These are phyloP conservation scores for Phenganax subtilis DNA, from an alignment of 92 coral and sea anemone genomes.

Conservation along the genomic window DNA sequence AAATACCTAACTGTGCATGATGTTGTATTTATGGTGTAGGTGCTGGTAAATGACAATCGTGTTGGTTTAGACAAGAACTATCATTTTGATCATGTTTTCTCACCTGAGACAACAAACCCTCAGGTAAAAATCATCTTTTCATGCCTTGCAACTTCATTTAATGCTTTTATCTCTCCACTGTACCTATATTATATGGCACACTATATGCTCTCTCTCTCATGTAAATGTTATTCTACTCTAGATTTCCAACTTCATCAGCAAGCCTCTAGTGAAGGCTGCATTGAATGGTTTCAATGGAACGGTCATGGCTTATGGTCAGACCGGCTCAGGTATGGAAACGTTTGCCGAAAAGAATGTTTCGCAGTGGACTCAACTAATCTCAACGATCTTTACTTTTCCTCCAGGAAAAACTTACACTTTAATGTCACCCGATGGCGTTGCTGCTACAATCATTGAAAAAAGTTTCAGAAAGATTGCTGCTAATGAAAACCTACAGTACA, in stretches of 20 bases:
- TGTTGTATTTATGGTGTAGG: slow-evolving; percentile 47
- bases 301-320: slow-evolving; percentile 96
- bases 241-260: slow-evolving; percentile 79
- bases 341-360: too few relatives aligned
- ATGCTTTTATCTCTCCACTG: too few relatives aligned
- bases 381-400: slow-evolving; percentile 1
- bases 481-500: slow-evolving; percentile 74
- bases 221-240: slow-evolving; percentile 10
- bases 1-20: too few relatives aligned
- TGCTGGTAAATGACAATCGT: slow-evolving; percentile 76
- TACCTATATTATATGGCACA: too few relatives aligned
- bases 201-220: not conserved
- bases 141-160: too few relatives aligned
- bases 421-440: slow-evolving; percentile 95
- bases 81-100: slow-evolving; percentile 83
- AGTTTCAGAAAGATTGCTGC: slow-evolving; percentile 82
- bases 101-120: slow-evolving; percentile 67
- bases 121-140: slow-evolving; percentile 50
- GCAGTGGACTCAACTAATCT: not conserved
- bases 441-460: slow-evolving; percentile 79
- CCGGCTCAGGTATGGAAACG: slow-evolving; percentile 67
- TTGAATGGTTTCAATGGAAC: slow-evolving; percentile 97
- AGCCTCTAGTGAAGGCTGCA: slow-evolving; percentile 85
- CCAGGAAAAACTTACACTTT: slow-evolving; percentile 89
- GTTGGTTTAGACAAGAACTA: slow-evolving; percentile 85